These are phyloP conservation scores for Dasyprocta punctata DNA, from an alignment of 2,113 vertebrate genomes.

Conservation along the genomic window DNA sequence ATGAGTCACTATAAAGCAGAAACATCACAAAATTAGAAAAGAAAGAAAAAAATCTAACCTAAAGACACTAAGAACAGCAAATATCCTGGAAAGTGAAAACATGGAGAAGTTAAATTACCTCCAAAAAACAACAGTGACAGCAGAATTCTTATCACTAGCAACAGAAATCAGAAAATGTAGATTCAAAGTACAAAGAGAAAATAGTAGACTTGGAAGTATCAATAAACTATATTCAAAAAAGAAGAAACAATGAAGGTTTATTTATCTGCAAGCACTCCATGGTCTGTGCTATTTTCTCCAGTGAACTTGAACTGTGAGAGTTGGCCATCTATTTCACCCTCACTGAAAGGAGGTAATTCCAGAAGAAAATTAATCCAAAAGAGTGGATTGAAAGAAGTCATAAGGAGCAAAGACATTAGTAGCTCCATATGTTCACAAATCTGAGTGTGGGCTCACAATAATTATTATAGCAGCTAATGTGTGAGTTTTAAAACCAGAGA, in stretches of 20 bases:
- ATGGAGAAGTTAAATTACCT: no score
- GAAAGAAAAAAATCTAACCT: no score
- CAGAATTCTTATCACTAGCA: no score
- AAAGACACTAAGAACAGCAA: no score
- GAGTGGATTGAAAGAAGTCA: background rate
- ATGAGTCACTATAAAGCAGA: background rate
- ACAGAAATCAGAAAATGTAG: background rate
- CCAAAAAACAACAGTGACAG: no score
- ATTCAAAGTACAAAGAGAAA: background rate
- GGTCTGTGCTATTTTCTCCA: background rate
- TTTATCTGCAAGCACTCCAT: background rate
- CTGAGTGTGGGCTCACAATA: background rate
- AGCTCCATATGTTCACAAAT: background rate
- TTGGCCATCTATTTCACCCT: background rate
- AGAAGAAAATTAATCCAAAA: background rate
- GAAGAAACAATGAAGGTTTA: background rate
- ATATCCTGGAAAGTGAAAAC: no score
- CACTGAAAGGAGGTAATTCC: background rate
- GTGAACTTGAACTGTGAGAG: background rate
- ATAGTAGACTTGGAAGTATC: background rate
- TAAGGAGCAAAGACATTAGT: background rate
- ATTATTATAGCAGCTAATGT: background rate
- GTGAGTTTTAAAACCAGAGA: background rate
- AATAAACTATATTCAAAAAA: background rate
- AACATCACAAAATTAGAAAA: no score